A percentile compares a stretch with the other conserved stretches of the same genome.
phyloP scores from a whole-genome alignment of 37 sponge, comb jelly and placozoan genomes.

The Agelas oroides region DNA sequence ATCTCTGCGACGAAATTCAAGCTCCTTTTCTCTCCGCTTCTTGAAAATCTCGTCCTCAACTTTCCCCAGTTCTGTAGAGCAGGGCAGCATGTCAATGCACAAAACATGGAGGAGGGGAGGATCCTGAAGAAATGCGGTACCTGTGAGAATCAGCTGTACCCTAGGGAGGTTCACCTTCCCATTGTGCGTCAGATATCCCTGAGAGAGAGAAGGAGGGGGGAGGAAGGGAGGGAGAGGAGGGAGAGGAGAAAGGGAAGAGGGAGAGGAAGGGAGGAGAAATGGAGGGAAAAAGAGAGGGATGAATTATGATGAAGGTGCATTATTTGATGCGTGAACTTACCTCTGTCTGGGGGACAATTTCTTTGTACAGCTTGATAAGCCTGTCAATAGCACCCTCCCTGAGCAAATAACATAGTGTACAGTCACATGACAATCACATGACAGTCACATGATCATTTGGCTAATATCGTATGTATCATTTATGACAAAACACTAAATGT shows the following conservation, averaged over 20 bases:
- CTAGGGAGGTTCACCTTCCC: conserved; percentile 82
- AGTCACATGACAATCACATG: too few relatives aligned
- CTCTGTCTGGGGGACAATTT: conserved; percentile 80
- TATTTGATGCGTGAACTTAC: conserved; percentile 53
- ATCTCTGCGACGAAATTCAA: conserved; percentile 70
- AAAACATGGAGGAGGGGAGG: neutral
- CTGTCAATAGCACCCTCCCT: conserved; percentile 98
- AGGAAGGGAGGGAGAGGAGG: neutral
- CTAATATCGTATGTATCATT: too few relatives aligned
- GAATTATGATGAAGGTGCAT: conserved; percentile 5
- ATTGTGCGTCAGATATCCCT: conserved; percentile 90
- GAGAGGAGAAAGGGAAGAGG: too few relatives aligned
- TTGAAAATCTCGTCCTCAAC: conserved; percentile 83
- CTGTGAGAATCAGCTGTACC: conserved; percentile 90
- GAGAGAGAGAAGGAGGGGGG: neutral
- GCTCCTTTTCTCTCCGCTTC: conserved; percentile 80
- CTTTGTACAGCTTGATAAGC: conserved; percentile 91
- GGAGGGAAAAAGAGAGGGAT: conserved; percentile 16
- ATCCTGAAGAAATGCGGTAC: too few relatives aligned
- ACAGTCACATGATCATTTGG: too few relatives aligned
- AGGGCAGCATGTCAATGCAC: neutral
- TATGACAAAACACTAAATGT: too few relatives aligned
- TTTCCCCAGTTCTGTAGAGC: conserved; percentile 48
- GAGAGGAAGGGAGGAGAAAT: neutral
- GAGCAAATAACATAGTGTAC: neutral